Conservation (phyloP, 1,140 invertebrate genomes). For the Apis cerana region DNA sequence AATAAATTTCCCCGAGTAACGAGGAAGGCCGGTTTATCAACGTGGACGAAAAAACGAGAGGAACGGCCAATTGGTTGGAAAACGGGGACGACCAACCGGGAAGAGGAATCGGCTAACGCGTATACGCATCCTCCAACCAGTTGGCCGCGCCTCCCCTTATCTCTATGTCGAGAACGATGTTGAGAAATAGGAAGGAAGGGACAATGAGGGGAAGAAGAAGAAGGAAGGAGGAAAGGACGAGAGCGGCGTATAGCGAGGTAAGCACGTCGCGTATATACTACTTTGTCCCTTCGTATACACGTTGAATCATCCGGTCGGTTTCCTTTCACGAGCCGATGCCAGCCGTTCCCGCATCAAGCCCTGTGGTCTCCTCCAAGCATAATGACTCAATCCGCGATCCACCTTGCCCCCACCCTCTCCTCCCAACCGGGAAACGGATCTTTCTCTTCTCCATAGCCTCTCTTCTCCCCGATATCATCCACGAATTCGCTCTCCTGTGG, state of each 20-base stretch:
- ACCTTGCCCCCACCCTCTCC: constrained; percentile 72
- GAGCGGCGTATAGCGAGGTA: constrained; percentile 60
- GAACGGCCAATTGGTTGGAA: constrained; percentile 43
- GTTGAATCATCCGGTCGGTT: constrained; percentile 78
- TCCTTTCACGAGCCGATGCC: constrained; percentile 78
- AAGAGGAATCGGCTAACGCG: constrained; percentile 35
- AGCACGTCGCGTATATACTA: constrained; percentile 66
- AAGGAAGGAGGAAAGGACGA: constrained; percentile 43
- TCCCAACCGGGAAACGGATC: constrained; percentile 55
- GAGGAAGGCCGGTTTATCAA: constrained; percentile 21
- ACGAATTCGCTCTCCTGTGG: constrained; percentile 40
- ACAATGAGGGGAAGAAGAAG: constrained; percentile 13
- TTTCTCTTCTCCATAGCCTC: constrained; percentile 30
- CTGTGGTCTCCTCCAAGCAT: constrained; percentile 80
- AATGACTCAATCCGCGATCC: constrained; percentile 82
- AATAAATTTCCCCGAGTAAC: constrained; percentile 29
- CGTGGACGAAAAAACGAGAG: constrained; percentile 5
- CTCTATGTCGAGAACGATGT: constrained; percentile 2
- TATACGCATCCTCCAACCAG: constrained; percentile 21
- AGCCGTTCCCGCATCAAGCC: constrained; percentile 77
- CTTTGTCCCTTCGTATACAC: constrained; percentile 74
- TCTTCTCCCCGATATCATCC: constrained; percentile 67
- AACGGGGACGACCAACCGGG: neutral
- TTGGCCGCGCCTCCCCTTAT: constrained; percentile 4
- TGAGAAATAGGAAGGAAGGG: constrained; percentile 49